Base-by-base conservation (phyloP, 2,888 invertebrate species). In the Fragum sueziense region DNA sequence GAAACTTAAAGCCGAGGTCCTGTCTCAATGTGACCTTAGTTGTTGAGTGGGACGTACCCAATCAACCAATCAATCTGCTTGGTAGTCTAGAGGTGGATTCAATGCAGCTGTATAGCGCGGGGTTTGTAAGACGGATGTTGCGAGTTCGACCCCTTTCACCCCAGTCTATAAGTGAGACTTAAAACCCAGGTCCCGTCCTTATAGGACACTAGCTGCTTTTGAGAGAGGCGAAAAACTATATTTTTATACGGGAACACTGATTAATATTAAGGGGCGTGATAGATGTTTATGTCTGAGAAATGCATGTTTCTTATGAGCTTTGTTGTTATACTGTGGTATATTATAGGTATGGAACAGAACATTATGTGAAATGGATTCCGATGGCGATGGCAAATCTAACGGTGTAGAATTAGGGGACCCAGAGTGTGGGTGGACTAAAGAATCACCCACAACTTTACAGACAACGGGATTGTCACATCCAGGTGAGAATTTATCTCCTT, bases 391-490 rank as follows among this genome's bases (percentile, higher is more conserved):
- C 1, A 4, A 25, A 17, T n/a, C 69, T 14, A 69, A 69, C 14
- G 69, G 69, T 17, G 11, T 29, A n/a, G 69, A 69, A 52, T 52
- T 69, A 3, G 69, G 69, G 1, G 69, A 69, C 14, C 69, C 69
- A 17, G 34, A 69, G 31, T 69, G 69, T 37, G 20, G 4, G 20
- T 69, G 69, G 69, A 69, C 29, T 1, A 14, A 27, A 4, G 69
- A 31, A 25, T 0, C 25, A 1, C 29, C 29, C 2, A 29, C 20
- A 9, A 20, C 52, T 20, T 47, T 17, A 25, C n/a, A 7, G 7
- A 29, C n/a, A 1, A 27, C 27, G 52, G 25, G 34, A 0, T 9
- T 70, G 9, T 54, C 52, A 0, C 70, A 52, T 33, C 70, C 70
- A 22, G 52, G 70, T 70, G 22, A 41, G 27, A 14, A 22, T n/a